Conservation (phyloP, 2,888 invertebrate species). For the Caenorhabditis sp. region DNA sequence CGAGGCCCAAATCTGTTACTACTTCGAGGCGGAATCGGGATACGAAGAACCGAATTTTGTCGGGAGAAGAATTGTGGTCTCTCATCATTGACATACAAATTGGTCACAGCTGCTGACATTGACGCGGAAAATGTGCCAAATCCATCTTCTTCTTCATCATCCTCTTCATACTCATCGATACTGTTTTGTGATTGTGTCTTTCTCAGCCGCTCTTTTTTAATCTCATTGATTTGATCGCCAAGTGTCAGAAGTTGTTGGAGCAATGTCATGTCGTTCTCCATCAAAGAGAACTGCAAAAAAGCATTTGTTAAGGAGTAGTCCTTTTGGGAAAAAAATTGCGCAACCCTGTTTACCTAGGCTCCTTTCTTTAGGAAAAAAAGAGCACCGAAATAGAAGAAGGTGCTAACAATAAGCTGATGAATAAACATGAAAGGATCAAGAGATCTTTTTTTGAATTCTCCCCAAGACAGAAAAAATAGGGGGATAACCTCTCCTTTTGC, state of each 20-base stretch:
- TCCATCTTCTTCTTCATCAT: constrained; percentile 23
- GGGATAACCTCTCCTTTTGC: background rate
- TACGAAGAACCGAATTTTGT: constrained; percentile 69
- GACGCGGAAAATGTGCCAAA: constrained; percentile 51
- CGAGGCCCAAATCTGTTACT: constrained; percentile 63
- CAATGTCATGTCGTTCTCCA: constrained; percentile 70
- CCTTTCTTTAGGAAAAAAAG: background rate
- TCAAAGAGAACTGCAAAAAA: constrained; percentile 64
- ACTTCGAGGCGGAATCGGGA: constrained; percentile 67
- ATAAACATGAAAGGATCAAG: background rate
- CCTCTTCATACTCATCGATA: constrained; percentile 46
- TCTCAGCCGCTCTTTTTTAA: constrained; percentile 46
- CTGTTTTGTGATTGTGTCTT: constrained; percentile 42
- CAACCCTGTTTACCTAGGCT: background rate
- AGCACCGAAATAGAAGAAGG: background rate
- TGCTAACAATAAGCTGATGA: background rate
- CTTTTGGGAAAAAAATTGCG: background rate
- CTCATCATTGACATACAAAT: constrained; percentile 61
- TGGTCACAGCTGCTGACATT: constrained; percentile 62
- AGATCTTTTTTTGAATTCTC: background rate
- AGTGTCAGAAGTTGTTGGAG: constrained; percentile 67
- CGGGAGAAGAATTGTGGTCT: constrained; percentile 68
- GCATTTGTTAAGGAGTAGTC: background rate
- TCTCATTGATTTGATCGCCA: constrained; percentile 61
- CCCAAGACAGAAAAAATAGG: no score